A percentile compares a stretch with the other conserved stretches of the same genome.
phyloP scores from a whole-genome alignment of 2,797 vertebrate genomes.

The Enteromius mattozi region DNA sequence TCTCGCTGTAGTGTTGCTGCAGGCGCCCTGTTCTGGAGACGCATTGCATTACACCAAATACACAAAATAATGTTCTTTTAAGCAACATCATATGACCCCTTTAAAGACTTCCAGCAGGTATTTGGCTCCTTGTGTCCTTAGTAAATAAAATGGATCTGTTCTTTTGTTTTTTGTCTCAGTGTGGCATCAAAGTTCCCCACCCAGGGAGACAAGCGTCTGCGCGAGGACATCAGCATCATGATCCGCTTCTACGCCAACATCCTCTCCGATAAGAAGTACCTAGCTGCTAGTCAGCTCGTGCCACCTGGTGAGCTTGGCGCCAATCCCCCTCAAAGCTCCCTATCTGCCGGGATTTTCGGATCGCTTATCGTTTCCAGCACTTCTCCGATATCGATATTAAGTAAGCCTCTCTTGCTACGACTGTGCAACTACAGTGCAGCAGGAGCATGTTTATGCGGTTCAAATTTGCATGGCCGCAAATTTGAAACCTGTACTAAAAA shows the following conservation, averaged over 20 bases:
- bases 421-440: constrained; percentile 65
- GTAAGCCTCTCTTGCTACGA: constrained; percentile 78
- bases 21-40: too few species aligned
- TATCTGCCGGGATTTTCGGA: constrained; percentile 84
- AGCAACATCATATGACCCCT: too few species aligned
- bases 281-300: constrained; percentile 92
- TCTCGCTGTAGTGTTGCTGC: too few species aligned
- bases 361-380: constrained; percentile 87
- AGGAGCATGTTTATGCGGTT: constrained; percentile 71
- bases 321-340: constrained; percentile 79
- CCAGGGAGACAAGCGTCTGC: constrained; percentile 90
- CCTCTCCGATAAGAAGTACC: constrained; percentile 98
- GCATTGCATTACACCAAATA: too few species aligned
- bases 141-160: background rate
- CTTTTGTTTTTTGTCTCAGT: constrained; percentile 69
- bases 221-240: constrained; percentile 94
- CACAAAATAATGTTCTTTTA: too few species aligned
- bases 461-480: constrained; percentile 74
- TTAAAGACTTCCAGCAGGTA: background rate
- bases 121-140: background rate
- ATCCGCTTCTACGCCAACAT: constrained; percentile 97
- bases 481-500: constrained; percentile 74
- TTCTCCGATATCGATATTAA: constrained; percentile 83
- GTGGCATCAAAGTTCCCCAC: constrained; percentile 93
- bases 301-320: constrained; percentile 89